Evolutionary conservation across 2,888 invertebrate species (phyloP).

Genomic region (Nowickia ferox): DNA sequence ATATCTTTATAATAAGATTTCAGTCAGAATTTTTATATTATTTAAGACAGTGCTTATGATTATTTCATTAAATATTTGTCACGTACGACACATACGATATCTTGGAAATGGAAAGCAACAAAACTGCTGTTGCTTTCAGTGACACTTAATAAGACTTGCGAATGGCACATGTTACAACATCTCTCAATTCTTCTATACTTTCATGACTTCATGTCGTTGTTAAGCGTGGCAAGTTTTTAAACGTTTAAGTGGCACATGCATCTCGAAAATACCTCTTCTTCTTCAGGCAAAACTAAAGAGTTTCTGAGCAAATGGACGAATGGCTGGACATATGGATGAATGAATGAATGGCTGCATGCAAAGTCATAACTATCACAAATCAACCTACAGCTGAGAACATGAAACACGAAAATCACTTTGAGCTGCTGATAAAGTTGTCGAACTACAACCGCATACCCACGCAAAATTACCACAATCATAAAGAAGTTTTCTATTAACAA

Average conservation of each 20-base stretch:
- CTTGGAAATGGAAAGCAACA: slow-evolving; percentile 26
- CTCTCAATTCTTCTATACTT: neutral
- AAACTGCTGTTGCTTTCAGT: slow-evolving; percentile 55
- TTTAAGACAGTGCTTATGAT: too few species aligned
- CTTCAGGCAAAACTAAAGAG: neutral
- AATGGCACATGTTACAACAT: slow-evolving; percentile 38
- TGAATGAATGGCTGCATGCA: slow-evolving; percentile 1
- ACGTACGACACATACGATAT: neutral
- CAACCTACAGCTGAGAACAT: neutral
- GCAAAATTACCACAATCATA: slow-evolving; percentile 36
- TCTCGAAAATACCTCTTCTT: slow-evolving; percentile 5
- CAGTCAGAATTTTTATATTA: too few species aligned
- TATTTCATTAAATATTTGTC: too few species aligned
- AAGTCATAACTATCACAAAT: neutral
- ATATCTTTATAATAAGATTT: too few species aligned
- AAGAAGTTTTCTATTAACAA: slow-evolving; percentile 41
- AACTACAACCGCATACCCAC: slow-evolving; percentile 49
- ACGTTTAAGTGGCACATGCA: slow-evolving; percentile 50
- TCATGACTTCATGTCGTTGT: slow-evolving; percentile 1
- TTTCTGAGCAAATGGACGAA: neutral
- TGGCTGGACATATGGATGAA: neutral
- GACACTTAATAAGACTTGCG: slow-evolving; percentile 63
- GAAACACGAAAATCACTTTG: slow-evolving; percentile 46
- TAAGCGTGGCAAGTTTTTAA: slow-evolving; percentile 32
- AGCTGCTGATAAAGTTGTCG: slow-evolving; percentile 50